Evolutionary conservation across 2,113 vertebrate species (phyloP).

Genomic region (Anarrhichthys ocellatus): DNA sequence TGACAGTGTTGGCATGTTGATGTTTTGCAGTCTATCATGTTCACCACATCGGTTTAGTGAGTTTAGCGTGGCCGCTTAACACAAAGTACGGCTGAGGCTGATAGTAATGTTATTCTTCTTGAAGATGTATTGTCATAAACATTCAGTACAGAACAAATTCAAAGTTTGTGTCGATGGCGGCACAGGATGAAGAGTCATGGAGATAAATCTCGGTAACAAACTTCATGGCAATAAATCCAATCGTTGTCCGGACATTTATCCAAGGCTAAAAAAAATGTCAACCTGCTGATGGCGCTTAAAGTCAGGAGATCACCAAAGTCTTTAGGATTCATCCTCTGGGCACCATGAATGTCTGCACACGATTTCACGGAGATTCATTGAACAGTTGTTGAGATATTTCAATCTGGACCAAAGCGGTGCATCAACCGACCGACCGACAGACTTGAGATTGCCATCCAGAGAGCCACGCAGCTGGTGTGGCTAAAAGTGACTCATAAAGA

Average conservation of each 20-base stretch:
- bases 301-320: background rate
- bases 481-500: slow-evolving; percentile 30
- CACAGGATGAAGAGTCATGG: background rate
- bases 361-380: background rate
- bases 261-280: background rate
- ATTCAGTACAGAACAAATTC: background rate
- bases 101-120: background rate
- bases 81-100: background rate
- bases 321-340: background rate
- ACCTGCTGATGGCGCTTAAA: background rate
- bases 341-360: background rate
- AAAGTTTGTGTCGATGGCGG: background rate
- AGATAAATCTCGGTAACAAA: background rate
- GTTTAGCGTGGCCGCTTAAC: background rate
- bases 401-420: background rate
- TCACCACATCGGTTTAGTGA: background rate
- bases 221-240: background rate
- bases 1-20: background rate
- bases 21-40: background rate
- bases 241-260: background rate
- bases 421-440: background rate
- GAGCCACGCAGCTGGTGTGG: background rate
- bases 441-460: background rate
- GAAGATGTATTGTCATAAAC: background rate
- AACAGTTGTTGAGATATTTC: slow-evolving; percentile 1